These are phyloP conservation scores for Conger conger DNA, from an alignment of 2,113 vertebrate species.

Conservation along the genomic window DNA sequence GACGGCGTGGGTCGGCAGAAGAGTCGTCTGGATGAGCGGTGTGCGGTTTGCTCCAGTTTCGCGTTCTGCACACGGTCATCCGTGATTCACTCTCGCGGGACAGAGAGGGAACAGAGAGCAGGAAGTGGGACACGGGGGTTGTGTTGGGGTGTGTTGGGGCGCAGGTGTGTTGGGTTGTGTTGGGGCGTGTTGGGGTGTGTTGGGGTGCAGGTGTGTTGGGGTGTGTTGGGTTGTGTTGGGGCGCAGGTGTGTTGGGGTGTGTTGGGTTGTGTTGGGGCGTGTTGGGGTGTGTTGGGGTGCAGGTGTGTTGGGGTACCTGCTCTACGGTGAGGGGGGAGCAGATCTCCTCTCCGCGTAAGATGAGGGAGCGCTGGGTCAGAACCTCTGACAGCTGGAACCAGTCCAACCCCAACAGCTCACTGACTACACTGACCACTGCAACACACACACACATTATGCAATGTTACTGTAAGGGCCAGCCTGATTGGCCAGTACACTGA, in stretches of 20 bases:
- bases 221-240: neutral
- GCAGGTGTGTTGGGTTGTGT: neutral
- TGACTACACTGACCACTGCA: constrained; percentile 78
- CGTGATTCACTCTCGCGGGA: too few species aligned
- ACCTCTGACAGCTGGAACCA: constrained; percentile 87
- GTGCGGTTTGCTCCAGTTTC: too few species aligned
- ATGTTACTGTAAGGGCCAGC: neutral
- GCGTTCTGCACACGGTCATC: too few species aligned
- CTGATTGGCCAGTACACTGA: neutral
- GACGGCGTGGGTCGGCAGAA: neutral
- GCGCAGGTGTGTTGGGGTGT: neutral
- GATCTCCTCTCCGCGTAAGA: constrained; percentile 89
- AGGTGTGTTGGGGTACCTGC: constrained; percentile 70
- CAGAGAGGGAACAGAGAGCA: neutral
- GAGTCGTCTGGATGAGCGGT: too few species aligned
- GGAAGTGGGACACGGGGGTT: neutral
- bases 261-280: neutral
- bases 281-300: neutral
- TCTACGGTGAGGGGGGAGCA: constrained; percentile 89
- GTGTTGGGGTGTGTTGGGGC: neutral
- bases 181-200: neutral
- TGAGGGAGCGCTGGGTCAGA: constrained; percentile 89
- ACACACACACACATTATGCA: neutral
- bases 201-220: neutral
- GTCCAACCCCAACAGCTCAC: constrained; percentile 86